phyloP scores from a whole-genome alignment of 2,888 invertebrate genomes.

The Adelognathus sp. region DNA sequence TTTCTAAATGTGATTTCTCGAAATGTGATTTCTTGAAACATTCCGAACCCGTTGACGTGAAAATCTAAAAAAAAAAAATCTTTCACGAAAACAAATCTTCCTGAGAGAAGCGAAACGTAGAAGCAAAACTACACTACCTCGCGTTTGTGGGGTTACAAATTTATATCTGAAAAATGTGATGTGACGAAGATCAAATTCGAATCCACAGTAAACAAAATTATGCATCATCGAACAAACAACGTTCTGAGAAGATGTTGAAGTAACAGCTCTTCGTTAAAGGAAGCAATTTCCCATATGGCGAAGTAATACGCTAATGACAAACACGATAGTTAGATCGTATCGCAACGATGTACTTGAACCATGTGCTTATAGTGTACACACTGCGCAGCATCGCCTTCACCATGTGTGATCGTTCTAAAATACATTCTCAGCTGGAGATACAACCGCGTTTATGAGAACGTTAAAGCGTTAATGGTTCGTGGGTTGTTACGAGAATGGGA shows the following conservation, averaged over 20 bases:
- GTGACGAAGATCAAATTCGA: no score
- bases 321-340: not conserved
- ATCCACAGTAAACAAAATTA: no score
- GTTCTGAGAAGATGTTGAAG: not conserved
- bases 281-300: not conserved
- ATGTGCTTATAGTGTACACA: not conserved
- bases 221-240: not conserved
- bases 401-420: constrained; percentile 54
- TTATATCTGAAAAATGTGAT: no score
- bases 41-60: no score
- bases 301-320: not conserved
- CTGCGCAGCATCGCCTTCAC: constrained; percentile 20
- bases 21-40: no score
- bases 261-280: not conserved
- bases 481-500: constrained; percentile 44
- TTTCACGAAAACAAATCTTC: no score
- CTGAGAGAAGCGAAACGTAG: no score
- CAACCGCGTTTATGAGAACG: constrained; percentile 60
- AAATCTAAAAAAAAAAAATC: no score
- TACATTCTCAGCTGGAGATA: constrained; percentile 52
- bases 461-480: constrained; percentile 61
- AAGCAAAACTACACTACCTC: no score
- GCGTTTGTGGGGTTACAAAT: no score
- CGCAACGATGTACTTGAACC: constrained; percentile 3
- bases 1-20: no score